Evolutionary conservation across 2,888 invertebrate genomes (phyloP), one percentile per base, ranked within the genome.

Genomic region (Pasiphila rectangulata): DNA sequence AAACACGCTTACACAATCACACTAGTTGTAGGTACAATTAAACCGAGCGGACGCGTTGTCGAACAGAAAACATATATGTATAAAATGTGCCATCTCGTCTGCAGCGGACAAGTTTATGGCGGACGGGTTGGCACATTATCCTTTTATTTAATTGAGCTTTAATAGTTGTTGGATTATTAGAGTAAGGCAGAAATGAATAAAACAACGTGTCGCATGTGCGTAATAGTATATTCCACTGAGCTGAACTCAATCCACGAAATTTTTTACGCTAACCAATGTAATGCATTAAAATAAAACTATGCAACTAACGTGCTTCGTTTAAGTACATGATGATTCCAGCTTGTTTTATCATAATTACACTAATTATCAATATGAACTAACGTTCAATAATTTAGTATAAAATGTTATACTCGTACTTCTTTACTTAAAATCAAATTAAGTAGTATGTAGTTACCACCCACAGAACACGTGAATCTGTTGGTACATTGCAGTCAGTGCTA

Each of bases 181-280:
- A n/a, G n/a, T n/a, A 12, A 7, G 4, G 7, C 12, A n/a, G 16
- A 5, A 9, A 62, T 17, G 10, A 47, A 81, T 79, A 62, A 83
- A 84, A 83, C 78, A 71, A 72, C 59, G 50, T 43, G 46, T 83
- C 83, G 85, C 87, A 85, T 87, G 87, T 86, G 86, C 86, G 85
- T 85, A 80, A 85, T 82, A 83, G 78, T 85, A 84, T 84, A 86
- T 83, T 83, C 71, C 79, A 80, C 72, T 79, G 81, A 83, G 79
- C 72, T 78, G 79, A 83, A 85, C 79, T 79, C 79, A 76, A 75
- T 76, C 71, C 77, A 74, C 71, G 75, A 79, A 63, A 77, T 74
- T 73, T 75, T n/a, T 80, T 77, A 79, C 83, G 76, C 74, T 77
- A 72, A 79, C 79, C 75, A 82, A 78, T 79, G 66, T n/a, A 76